Evolutionary conservation across 2,113 vertebrate genomes (phyloP).

Genomic region (Coturnix japonica): DNA sequence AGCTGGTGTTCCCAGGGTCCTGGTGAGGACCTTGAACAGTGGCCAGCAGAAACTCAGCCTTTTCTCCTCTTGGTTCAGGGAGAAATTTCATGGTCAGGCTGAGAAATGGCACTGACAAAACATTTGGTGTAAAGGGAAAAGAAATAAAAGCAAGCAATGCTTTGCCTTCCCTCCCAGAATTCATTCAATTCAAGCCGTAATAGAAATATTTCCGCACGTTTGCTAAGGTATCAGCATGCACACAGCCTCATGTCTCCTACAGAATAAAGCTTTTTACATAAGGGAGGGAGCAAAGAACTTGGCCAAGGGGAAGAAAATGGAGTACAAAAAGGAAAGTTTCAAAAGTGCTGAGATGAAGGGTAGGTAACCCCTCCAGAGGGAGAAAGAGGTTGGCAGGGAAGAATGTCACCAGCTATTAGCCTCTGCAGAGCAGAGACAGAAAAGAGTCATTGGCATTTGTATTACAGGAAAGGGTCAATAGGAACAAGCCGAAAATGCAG

Average conservation of each 20-base stretch:
- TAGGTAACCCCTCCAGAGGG: not conserved
- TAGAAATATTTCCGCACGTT: not conserved
- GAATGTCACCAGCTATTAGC: not conserved
- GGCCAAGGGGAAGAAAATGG: not conserved
- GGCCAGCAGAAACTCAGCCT: fast-evolving
- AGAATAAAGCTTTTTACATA: not conserved
- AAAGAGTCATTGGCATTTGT: not conserved
- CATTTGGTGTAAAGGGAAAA: not conserved
- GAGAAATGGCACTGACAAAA: not conserved
- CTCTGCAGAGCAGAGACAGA: not conserved
- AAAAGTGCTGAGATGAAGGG: not conserved
- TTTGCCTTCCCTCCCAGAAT: not conserved
- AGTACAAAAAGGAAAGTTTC: not conserved
- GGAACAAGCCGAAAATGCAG: constrained; percentile 24
- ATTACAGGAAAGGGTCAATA: not conserved
- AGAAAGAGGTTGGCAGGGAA: not conserved
- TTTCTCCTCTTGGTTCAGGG: not conserved
- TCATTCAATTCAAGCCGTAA: fast-evolving
- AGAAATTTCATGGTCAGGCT: not conserved
- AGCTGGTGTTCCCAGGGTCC: not conserved
- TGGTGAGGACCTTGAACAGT: not conserved
- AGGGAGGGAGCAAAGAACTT: not conserved
- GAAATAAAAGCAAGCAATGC: not conserved
- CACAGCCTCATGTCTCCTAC: not conserved
- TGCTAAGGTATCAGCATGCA: not conserved